These are phyloP conservation scores for Apis cerana DNA, from an alignment of 1,140 invertebrate species.

Conservation along the genomic window DNA sequence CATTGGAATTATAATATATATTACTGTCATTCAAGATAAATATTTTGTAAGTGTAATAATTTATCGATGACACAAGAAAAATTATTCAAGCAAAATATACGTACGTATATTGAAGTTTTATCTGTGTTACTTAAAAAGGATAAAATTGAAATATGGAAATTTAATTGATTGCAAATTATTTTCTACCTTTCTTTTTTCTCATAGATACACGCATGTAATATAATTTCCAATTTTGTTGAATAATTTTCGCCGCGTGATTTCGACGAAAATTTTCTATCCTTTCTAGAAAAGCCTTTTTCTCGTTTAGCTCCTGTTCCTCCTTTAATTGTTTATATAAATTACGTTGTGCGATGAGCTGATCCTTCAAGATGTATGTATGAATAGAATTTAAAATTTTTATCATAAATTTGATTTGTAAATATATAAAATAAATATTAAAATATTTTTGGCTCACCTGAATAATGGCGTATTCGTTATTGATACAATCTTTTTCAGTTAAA, in stretches of 20 bases:
- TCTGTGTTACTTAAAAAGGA: neutral
- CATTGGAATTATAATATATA: neutral
- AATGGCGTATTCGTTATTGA: slow-evolving; percentile 40
- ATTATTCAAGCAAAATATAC: neutral
- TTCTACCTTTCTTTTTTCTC: slow-evolving; percentile 65
- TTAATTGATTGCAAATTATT: neutral
- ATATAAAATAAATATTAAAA: neutral
- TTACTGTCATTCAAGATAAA: neutral
- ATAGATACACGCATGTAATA: slow-evolving; percentile 59
- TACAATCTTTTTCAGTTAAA: slow-evolving; percentile 38
- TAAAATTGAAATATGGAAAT: neutral
- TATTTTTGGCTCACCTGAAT: slow-evolving; percentile 50
- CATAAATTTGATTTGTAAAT: neutral
- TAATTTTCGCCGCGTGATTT: slow-evolving; percentile 72
- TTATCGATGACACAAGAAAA: neutral
- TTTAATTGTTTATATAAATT: slow-evolving; percentile 61
- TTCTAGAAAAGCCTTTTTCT: slow-evolving; percentile 61
- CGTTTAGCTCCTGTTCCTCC: slow-evolving; percentile 65
- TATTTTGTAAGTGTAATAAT: neutral
- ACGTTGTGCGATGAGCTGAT: slow-evolving; percentile 59
- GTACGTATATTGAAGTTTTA: neutral
- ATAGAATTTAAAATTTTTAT: neutral
- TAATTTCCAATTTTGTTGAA: slow-evolving; percentile 73
- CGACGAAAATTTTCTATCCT: slow-evolving; percentile 66
- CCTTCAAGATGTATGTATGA: slow-evolving; percentile 43